Evolutionary conservation across 2,888 invertebrate species (phyloP).

Genomic region (Margaritifera margaritifera): DNA sequence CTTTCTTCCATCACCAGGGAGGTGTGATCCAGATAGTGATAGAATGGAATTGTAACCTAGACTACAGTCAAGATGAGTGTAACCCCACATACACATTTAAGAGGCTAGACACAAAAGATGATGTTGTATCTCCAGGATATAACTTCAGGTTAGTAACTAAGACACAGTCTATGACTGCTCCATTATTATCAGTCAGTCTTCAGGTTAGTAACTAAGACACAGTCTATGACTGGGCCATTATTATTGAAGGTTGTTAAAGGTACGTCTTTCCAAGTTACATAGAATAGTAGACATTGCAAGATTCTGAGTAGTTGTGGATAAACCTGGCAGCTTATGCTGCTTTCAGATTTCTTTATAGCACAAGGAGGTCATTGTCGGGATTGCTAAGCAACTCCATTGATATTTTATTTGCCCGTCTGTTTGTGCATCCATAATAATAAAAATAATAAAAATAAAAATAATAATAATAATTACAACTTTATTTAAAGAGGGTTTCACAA

Average conservation of each 20-base stretch:
- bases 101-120: constrained; percentile 72
- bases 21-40: constrained; percentile 74
- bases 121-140: constrained; percentile 73
- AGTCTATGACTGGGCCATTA: too few relatives aligned
- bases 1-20: constrained; percentile 62
- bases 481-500: too few relatives aligned
- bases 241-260: not conserved
- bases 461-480: too few relatives aligned
- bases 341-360: too few relatives aligned
- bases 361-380: too few relatives aligned
- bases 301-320: not conserved
- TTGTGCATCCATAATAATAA: too few relatives aligned
- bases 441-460: too few relatives aligned
- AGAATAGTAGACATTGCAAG: not conserved
- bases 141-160: constrained; percentile 72
- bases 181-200: not conserved
- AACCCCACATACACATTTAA: constrained; percentile 74
- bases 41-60: constrained; percentile 75
- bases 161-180: not conserved
- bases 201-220: not conserved
- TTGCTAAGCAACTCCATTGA: too few relatives aligned
- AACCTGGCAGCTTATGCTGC: too few relatives aligned
- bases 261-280: too few relatives aligned
- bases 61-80: constrained; percentile 72
- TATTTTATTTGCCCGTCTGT: too few relatives aligned